phyloP scores from a whole-genome alignment of 2,113 vertebrate species.

The Leptobrachium ailaonicum region DNA sequence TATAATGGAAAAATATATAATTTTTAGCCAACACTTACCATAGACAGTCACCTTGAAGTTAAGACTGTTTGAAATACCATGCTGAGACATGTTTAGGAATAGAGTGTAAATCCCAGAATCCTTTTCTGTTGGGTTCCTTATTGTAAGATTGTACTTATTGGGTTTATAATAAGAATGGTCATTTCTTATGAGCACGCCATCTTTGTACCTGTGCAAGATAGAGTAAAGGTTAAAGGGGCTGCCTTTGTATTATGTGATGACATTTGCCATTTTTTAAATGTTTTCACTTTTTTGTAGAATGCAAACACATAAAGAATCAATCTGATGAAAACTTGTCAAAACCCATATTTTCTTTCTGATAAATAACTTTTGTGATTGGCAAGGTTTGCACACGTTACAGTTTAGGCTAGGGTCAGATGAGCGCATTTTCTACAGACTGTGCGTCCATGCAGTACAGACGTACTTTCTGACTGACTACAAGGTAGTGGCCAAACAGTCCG shows the following conservation, averaged over 20 bases:
- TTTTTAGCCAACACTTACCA: constrained; percentile 63
- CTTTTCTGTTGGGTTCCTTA: constrained; percentile 70
- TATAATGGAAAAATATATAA: neutral
- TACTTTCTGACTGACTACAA: too few relatives aligned
- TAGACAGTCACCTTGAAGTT: constrained; percentile 77
- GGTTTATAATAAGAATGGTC: constrained; percentile 75
- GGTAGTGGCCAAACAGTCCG: too few relatives aligned
- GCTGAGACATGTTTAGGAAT: constrained; percentile 65
- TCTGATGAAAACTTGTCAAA: neutral
- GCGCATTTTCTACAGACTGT: too few relatives aligned
- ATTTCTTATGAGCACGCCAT: constrained; percentile 70
- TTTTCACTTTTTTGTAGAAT: neutral
- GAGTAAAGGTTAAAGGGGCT: neutral
- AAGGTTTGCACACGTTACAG: too few relatives aligned
- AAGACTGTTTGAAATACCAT: constrained; percentile 70
- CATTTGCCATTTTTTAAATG: neutral
- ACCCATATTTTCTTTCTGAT: too few relatives aligned
- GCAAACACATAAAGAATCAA: neutral
- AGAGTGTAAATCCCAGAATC: constrained; percentile 81
- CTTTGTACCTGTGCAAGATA: constrained; percentile 76
- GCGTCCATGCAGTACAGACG: too few relatives aligned
- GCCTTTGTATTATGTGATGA: neutral
- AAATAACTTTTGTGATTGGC: too few relatives aligned
- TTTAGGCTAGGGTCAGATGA: too few relatives aligned
- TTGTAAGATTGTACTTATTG: constrained; percentile 65